Evolutionary conservation across 2,888 invertebrate species (phyloP), one percentile per base, ranked within the genome.

Genomic region (Lycia hirtaria): DNA sequence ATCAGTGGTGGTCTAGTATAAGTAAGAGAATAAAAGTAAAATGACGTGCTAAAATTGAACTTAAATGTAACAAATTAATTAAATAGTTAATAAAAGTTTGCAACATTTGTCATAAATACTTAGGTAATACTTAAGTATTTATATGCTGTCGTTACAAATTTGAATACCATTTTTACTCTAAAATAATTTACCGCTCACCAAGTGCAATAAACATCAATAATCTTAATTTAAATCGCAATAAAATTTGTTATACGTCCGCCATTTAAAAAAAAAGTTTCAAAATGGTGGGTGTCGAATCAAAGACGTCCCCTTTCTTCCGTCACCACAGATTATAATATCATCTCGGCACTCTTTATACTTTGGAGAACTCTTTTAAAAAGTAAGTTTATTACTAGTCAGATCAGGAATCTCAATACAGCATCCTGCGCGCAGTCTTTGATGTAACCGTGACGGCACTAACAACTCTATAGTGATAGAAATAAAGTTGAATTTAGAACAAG

Each of bases 371-470:
- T 66, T 64, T 61, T 66, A 43, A 60, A 60, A 58, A 84, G 57
- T 48, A 52, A 87, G 81, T 90, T 91, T 89, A 90, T 90, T 91
- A 80, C 88, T 88, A 90, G 88, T 88, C 90, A 79, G 88, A 90
- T 89, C 90, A 87, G 89, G 89, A 87, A 87, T 88, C 88, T 87
- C 89, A 87, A 88, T 90, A 85, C 87, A 81, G 85, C 87, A 89
- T 91, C 91, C 91, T 89, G 88, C 83, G 82, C 54, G 81, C 67
- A 78, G 72, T 76, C 90, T 91, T 91, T 90, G 90, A 91, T 84
- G 85, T 88, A 82, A 80, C 76, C 76, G 81, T 35, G 37, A 41
- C 20, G 50, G 66, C 69, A 43, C 50, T 45, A 47, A 40, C 52
- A 58, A 33, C 60, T 62, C 52, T 62, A 56, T 55, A 33, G 4